These are phyloP conservation scores for Triops longicaudatus DNA, from an alignment of 1,140 invertebrate species.

Conservation along the genomic window DNA sequence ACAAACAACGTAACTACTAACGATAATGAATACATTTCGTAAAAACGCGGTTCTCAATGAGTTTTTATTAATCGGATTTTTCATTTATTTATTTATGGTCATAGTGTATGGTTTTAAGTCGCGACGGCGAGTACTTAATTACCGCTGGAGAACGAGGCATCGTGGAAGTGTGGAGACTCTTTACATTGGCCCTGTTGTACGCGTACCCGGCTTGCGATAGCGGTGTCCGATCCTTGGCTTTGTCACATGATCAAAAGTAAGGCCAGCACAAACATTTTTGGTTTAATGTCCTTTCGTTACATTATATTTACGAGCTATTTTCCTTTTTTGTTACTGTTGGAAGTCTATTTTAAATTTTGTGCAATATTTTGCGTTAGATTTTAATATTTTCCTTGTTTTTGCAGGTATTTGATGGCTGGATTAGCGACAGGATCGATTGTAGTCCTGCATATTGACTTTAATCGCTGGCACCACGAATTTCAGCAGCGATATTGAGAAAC, in stretches of 20 bases:
- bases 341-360: too few relatives aligned
- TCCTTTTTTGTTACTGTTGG: too few relatives aligned
- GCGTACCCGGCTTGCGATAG: conserved; percentile 94
- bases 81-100: conserved; percentile 36
- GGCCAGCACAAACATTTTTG: conserved; percentile 34
- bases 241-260: conserved; percentile 96
- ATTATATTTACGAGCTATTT: background rate
- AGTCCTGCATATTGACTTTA: conserved; percentile 99
- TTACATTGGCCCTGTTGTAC: conserved; percentile 91
- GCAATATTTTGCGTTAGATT: too few relatives aligned
- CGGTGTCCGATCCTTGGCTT: conserved; percentile 79
- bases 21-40: background rate
- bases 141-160: conserved; percentile 93
- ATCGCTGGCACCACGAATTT: conserved; percentile 98
- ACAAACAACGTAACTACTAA: background rate
- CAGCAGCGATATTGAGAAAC: conserved; percentile 58
- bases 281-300: background rate
- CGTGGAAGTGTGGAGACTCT: conserved; percentile 95
- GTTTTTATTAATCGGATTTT: background rate
- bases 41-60: background rate
- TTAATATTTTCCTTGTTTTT: conserved; percentile 36
- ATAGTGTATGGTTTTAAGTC: conserved; percentile 85
- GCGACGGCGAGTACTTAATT: conserved; percentile 96
- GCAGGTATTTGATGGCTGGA: conserved; percentile 89
- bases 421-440: conserved; percentile 93